Conservation (phyloP, 2,113 vertebrate species). For the Cavia aperea region DNA sequence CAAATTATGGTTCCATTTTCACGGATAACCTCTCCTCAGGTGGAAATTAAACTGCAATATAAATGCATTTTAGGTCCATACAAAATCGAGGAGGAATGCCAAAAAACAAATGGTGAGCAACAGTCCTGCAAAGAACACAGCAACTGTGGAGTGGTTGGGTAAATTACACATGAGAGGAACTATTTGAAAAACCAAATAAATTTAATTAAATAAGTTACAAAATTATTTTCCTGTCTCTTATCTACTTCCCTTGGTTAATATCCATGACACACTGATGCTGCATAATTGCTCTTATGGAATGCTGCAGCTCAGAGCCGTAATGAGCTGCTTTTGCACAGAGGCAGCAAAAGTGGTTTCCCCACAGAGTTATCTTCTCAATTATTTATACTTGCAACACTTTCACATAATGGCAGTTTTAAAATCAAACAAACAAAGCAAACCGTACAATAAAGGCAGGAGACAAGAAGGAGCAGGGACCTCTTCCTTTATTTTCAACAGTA, state of each 20-base stretch:
- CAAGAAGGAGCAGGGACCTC: slow-evolving; percentile 74
- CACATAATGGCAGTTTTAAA: slow-evolving; percentile 82
- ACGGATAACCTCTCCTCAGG: slow-evolving; percentile 72
- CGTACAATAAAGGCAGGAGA: slow-evolving; percentile 82
- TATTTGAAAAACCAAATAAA: slow-evolving; percentile 68
- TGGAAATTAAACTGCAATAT: slow-evolving; percentile 69
- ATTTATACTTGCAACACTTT: slow-evolving; percentile 80
- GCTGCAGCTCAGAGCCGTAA: slow-evolving; percentile 68
- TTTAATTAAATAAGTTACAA: slow-evolving; percentile 71
- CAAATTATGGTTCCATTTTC: slow-evolving; percentile 65
- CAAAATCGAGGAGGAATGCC: slow-evolving; percentile 56
- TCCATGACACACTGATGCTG: slow-evolving; percentile 60
- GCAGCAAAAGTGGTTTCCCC: slow-evolving; percentile 72
- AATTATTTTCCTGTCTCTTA: slow-evolving; percentile 69
- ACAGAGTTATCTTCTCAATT: slow-evolving; percentile 79
- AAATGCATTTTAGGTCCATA: slow-evolving; percentile 62
- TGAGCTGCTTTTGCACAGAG: slow-evolving; percentile 73
- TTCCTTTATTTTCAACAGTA: slow-evolving; percentile 65
- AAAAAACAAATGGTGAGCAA: slow-evolving; percentile 34
- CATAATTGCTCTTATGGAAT: slow-evolving; percentile 66
- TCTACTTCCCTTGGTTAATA: slow-evolving; percentile 65
- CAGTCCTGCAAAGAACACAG: slow-evolving; percentile 38
- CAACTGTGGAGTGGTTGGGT: slow-evolving; percentile 43
- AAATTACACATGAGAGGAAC: slow-evolving; percentile 59
- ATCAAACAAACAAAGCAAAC: slow-evolving; percentile 84